Evolutionary conservation across 2,113 vertebrate species (phyloP).

Genomic region (Athene noctua): DNA sequence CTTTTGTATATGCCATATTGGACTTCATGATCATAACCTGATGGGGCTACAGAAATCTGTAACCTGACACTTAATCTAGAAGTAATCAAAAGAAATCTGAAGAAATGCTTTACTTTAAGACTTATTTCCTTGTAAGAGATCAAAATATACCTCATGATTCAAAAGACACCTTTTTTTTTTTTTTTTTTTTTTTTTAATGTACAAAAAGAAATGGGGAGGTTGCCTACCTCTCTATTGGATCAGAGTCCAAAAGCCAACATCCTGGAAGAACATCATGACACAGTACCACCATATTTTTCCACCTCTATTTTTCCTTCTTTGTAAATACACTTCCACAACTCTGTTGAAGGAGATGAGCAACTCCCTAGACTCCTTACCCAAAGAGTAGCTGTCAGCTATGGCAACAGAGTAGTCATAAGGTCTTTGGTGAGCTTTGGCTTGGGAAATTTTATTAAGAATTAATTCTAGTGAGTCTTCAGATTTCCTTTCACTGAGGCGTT

Average conservation of each 20-base stretch:
- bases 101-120: not conserved
- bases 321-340: not conserved
- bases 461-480: not conserved
- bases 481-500: not conserved
- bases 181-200: not conserved
- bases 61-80: not conserved
- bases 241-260: not conserved
- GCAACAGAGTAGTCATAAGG: not conserved
- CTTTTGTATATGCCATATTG: not conserved
- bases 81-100: not conserved
- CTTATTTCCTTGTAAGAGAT: not conserved
- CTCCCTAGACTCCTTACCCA: not conserved
- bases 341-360: not conserved
- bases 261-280: not conserved
- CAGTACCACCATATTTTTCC: not conserved
- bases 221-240: not conserved
- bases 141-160: not conserved
- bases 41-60: not conserved
- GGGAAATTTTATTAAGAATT: not conserved
- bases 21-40: not conserved
- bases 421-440: not conserved
- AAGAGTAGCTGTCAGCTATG: not conserved
- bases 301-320: not conserved
- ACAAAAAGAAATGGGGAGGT: not conserved
- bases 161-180: not conserved